A percentile compares a stretch with the other conserved stretches of the same genome.
These are phyloP conservation scores for Parnassius apollo DNA, from an alignment of 2,888 invertebrate genomes.

Conservation along the genomic window DNA sequence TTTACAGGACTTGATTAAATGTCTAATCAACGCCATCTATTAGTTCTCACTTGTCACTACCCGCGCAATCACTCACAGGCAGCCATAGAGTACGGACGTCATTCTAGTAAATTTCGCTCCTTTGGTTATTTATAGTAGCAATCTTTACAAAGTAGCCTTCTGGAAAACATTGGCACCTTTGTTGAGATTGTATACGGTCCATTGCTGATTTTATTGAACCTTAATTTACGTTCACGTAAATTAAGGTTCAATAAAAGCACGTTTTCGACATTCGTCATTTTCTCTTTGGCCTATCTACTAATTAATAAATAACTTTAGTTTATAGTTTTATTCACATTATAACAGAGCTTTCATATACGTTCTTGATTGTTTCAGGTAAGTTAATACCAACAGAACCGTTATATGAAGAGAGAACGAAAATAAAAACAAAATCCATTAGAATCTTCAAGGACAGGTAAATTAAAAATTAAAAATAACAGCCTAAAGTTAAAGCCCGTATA, in stretches of 20 bases:
- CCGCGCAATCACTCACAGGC: constrained; percentile 64
- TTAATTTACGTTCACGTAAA: constrained; percentile 48
- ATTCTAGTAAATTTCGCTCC: constrained; percentile 46
- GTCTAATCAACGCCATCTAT: constrained; percentile 71
- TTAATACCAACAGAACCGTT: background rate
- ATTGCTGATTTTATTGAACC: constrained; percentile 53
- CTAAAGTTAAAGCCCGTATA: too few species aligned
- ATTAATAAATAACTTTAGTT: background rate
- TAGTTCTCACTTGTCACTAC: constrained; percentile 58
- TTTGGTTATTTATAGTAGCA: constrained; percentile 71
- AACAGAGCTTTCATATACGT: background rate
- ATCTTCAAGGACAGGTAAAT: background rate
- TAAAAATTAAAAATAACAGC: too few species aligned
- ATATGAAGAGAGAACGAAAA: too few species aligned
- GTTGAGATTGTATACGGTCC: constrained; percentile 55
- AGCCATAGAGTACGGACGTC: constrained; percentile 53
- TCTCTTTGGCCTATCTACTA: background rate
- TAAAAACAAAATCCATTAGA: background rate
- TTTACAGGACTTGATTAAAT: constrained; percentile 60
- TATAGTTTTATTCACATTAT: background rate
- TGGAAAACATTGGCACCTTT: constrained; percentile 59
- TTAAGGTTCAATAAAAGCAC: background rate
- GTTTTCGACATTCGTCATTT: background rate
- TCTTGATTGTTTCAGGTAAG: constrained; percentile 24
- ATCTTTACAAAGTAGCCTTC: constrained; percentile 58